These are phyloP conservation scores for Coracias cyanogaster DNA, from an alignment of 2,797 vertebrate species.

Conservation along the genomic window DNA sequence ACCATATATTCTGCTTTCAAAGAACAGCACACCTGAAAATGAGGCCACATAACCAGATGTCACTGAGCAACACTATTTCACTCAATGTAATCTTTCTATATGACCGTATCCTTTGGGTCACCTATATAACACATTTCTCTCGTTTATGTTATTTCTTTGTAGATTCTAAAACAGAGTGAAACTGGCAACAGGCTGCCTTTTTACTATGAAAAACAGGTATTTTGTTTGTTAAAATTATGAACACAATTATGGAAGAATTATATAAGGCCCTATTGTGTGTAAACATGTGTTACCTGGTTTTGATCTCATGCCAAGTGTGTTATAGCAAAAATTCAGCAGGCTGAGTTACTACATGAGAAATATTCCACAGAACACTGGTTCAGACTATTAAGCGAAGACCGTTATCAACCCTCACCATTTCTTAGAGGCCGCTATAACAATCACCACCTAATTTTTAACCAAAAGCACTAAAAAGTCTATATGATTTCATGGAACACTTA, in stretches of 20 bases:
- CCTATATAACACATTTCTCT: background rate
- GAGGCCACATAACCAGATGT: background rate
- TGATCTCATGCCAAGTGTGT: background rate
- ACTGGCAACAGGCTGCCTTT: background rate
- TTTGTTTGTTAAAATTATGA: background rate
- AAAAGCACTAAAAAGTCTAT: background rate
- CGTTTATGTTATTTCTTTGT: background rate
- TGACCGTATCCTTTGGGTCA: background rate
- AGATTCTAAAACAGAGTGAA: background rate
- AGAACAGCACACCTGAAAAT: background rate
- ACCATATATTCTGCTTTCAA: slow-evolving; percentile 40
- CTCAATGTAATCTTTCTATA: background rate
- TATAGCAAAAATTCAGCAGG: background rate
- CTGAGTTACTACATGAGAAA: background rate
- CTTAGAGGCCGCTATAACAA: background rate
- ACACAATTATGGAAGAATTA: background rate
- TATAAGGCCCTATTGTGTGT: background rate
- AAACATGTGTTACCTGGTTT: background rate
- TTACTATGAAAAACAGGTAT: background rate
- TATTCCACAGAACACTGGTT: background rate
- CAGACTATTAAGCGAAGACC: background rate
- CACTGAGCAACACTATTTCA: background rate
- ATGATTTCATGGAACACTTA: accelerated
- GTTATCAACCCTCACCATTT: background rate
- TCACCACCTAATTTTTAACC: background rate